These are phyloP conservation scores for Sisyra nigra DNA, from an alignment of 2,888 invertebrate species.

Conservation along the genomic window DNA sequence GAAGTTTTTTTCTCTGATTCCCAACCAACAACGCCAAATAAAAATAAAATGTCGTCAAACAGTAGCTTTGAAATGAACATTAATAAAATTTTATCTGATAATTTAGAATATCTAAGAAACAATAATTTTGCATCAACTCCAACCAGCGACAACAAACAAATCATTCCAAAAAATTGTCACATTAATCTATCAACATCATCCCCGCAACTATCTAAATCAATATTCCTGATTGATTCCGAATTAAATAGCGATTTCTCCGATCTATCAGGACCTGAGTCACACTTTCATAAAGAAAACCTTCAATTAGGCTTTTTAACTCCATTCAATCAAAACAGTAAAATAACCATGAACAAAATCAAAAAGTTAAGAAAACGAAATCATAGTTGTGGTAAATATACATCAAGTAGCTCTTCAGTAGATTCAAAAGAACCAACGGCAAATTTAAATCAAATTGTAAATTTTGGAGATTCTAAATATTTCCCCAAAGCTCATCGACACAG, in stretches of 20 bases:
- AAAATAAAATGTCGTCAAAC: slow-evolving; percentile 1
- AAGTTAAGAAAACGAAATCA: too few species aligned
- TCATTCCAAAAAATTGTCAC: background rate
- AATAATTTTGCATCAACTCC: background rate
- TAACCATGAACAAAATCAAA: too few species aligned
- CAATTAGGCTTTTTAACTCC: too few species aligned
- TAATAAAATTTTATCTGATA: background rate
- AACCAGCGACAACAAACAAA: background rate
- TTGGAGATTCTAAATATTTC: too few species aligned
- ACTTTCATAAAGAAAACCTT: too few species aligned
- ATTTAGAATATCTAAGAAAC: background rate
- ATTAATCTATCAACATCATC: slow-evolving; percentile 18
- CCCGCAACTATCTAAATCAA: slow-evolving; percentile 20
- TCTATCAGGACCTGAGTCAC: background rate
- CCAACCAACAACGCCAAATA: slow-evolving; percentile 10
- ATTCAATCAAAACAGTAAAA: too few species aligned
- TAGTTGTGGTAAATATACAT: too few species aligned
- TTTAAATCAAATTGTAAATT: too few species aligned
- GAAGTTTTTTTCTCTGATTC: slow-evolving; percentile 21
- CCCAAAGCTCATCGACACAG: too few species aligned
- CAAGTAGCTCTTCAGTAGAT: too few species aligned
- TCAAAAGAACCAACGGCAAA: too few species aligned
- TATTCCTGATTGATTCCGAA: slow-evolving; percentile 21
- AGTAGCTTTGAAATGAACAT: background rate
- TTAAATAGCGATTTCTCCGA: slow-evolving; percentile 1